A percentile compares a stretch with the other conserved stretches of the same genome.
Evolutionary conservation across 2,113 vertebrate species (phyloP).

Genomic region (Syngnathus floridae): DNA sequence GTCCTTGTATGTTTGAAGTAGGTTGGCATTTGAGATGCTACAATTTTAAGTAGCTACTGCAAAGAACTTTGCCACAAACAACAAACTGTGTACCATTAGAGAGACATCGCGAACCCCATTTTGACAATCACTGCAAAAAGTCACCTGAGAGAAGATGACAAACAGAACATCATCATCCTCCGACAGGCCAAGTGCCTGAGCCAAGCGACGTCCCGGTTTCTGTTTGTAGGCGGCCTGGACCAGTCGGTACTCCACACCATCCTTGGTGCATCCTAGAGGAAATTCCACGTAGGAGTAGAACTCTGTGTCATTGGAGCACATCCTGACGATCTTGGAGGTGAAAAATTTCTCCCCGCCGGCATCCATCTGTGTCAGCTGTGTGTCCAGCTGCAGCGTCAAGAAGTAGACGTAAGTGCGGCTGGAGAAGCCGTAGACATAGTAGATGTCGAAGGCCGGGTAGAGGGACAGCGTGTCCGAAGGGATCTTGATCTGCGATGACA

Average conservation of each 20-base stretch:
- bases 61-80: background rate
- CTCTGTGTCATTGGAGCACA: constrained; percentile 83
- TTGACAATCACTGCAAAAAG: background rate
- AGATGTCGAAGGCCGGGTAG: constrained; percentile 87
- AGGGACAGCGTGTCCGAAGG: constrained; percentile 84
- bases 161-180: constrained; percentile 83
- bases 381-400: constrained; percentile 85
- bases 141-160: constrained; percentile 80
- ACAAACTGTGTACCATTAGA: background rate
- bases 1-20: background rate
- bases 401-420: constrained; percentile 86
- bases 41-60: background rate
- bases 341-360: constrained; percentile 83
- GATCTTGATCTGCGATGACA: constrained; percentile 89
- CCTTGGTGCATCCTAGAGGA: constrained; percentile 84
- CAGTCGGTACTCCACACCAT: constrained; percentile 82
- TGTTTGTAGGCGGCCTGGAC: constrained; percentile 83
- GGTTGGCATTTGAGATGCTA: background rate
- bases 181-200: constrained; percentile 77
- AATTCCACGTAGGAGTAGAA: constrained; percentile 92
- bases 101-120: background rate
- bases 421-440: constrained; percentile 85
- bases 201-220: constrained; percentile 76
- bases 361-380: constrained; percentile 81
- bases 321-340: constrained; percentile 86